Evolutionary conservation across 2,113 vertebrate genomes (phyloP), one percentile per base, ranked within the genome.

Genomic region (Hystrix brachyura): DNA sequence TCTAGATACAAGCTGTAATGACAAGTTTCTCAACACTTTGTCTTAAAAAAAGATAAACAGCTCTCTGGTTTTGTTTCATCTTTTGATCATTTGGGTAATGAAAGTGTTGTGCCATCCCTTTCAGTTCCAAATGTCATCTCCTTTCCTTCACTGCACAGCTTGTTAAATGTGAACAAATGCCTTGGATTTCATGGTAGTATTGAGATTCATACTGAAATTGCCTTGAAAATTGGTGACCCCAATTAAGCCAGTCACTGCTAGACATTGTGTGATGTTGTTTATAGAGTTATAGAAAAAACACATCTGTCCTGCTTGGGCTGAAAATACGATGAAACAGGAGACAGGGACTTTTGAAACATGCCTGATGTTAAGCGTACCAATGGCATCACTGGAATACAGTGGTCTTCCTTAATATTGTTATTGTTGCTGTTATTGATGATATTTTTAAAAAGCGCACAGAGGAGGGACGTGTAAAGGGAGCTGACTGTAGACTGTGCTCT

Each of bases 251-350:
- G 69, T 64, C 60, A 94, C 87, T 64, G 91, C 13, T 96, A 89
- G 90, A 84, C 23, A 87, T 69, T 97, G 90, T 96, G 87, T 96
- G 83, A 94, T 87, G 59, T 84, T 95, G 51, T 94, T 98, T 95
- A 88, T 27, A 64, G 65, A 97, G 87, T 83, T 97, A 92, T 17
- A 95, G 91, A 92, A 93, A 91, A 76, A 92, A 67, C 67, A 96
- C 97, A 95, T 91, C 62, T 85, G 93, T 96, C 87, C 51, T 95
- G 82, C 74, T 96, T 95, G 11, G 71, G 29, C 96, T 97, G 76
- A 29, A 89, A 97, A 17, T 65, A 95, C 83, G 98, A 90, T 94
- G 95, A 98, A 98, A 97, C 55, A 96, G 93, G 79, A 98, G 72
- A 97, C 59, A 69, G 27, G 85, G 21, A 29, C 13, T 53, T 71